Evolutionary conservation across 2,888 invertebrate genomes (phyloP).

Genomic region (Rapana venosa): DNA sequence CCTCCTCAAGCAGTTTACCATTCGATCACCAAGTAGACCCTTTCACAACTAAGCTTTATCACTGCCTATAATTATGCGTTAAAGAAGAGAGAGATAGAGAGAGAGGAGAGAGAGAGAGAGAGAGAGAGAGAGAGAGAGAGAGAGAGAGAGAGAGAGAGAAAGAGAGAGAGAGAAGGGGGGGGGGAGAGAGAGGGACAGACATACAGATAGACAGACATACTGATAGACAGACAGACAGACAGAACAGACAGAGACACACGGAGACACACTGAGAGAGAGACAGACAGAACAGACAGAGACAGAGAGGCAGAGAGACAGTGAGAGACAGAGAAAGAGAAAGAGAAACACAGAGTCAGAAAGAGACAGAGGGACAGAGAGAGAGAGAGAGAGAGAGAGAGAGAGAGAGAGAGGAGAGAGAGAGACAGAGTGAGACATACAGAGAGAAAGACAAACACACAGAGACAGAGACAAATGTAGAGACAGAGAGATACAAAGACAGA

Average conservation of each 20-base stretch:
- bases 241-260: neutral
- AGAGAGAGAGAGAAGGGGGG: neutral
- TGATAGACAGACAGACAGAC: neutral
- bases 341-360: too few relatives aligned
- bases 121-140: slow-evolving; percentile 26
- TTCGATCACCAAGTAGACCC: too few relatives aligned
- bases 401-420: slow-evolving; percentile 5
- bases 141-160: neutral
- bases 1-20: too few relatives aligned
- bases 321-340: too few relatives aligned
- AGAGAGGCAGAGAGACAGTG: too few relatives aligned
- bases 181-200: neutral
- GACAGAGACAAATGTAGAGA: neutral
- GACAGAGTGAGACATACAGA: neutral
- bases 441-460: neutral
- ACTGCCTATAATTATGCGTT: too few relatives aligned
- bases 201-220: neutral
- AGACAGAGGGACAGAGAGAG: too few relatives aligned
- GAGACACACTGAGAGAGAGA: neutral
- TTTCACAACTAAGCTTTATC: too few relatives aligned
- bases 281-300: neutral
- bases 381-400: neutral
- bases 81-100: too few relatives aligned
- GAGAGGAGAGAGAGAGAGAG: neutral
- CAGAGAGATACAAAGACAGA: neutral